These are phyloP conservation scores for Hirtodrosophila cameraria DNA, from an alignment of 2,888 invertebrate species.

Conservation along the genomic window DNA sequence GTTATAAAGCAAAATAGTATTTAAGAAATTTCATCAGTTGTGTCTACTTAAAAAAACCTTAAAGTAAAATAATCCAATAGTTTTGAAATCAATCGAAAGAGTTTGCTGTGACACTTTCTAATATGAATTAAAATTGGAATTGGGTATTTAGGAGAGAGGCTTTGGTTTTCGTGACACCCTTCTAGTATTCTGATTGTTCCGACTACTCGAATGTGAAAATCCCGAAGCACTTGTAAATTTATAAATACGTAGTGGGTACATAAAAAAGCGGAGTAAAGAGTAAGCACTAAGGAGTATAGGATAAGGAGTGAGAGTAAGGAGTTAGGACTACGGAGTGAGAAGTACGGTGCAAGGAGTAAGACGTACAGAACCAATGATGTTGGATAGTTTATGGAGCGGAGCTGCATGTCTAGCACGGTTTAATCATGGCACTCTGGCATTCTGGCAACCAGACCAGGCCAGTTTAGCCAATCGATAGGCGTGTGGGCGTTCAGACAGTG, in stretches of 20 bases:
- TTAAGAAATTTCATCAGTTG: too few relatives aligned
- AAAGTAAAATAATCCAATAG: too few relatives aligned
- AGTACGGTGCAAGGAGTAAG: background rate
- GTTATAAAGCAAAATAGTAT: too few relatives aligned
- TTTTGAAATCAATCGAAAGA: too few relatives aligned
- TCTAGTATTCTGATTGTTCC: background rate
- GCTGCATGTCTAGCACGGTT: conserved; percentile 68
- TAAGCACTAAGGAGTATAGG: too few relatives aligned
- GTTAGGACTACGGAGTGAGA: background rate
- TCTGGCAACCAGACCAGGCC: conserved; percentile 2
- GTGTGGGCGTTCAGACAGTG: conserved; percentile 29
- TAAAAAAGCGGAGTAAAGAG: too few relatives aligned
- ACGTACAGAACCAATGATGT: conserved; percentile 24
- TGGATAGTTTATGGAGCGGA: conserved; percentile 50
- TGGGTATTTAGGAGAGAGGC: too few relatives aligned
- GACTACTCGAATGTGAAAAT: background rate
- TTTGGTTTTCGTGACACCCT: background rate
- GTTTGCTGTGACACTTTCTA: too few relatives aligned
- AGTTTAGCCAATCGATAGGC: conserved; percentile 45
- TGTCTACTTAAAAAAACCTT: too few relatives aligned
- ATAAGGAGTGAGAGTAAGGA: too few relatives aligned
- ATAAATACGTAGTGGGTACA: conserved; percentile 19
- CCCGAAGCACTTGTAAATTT: conserved; percentile 29
- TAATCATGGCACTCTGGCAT: conserved; percentile 57
- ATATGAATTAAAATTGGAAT: too few relatives aligned